Evolutionary conservation across 1,140 invertebrate species (phyloP).

Genomic region (Sminthurides bifidus): DNA sequence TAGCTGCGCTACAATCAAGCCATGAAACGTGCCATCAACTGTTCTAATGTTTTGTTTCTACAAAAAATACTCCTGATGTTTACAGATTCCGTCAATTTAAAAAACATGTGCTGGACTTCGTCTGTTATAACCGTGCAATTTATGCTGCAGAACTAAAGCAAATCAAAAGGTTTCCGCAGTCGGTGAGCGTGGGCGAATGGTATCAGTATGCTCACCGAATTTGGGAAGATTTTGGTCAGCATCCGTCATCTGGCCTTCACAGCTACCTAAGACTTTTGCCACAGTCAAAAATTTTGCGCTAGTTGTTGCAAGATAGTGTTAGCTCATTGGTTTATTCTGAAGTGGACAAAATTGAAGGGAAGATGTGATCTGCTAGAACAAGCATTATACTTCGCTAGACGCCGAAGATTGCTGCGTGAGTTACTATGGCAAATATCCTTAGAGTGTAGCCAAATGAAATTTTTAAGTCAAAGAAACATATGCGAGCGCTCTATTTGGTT

Average conservation of each 20-base stretch:
- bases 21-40: neutral
- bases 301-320: too few relatives aligned
- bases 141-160: slow-evolving; percentile 4
- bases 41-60: neutral
- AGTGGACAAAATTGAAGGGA: too few relatives aligned
- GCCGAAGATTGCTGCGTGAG: neutral
- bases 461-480: too few relatives aligned
- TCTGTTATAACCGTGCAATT: slow-evolving; percentile 12
- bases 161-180: slow-evolving; percentile 9
- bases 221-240: slow-evolving; percentile 21
- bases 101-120: slow-evolving; percentile 12
- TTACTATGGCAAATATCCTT: neutral
- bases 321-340: too few relatives aligned
- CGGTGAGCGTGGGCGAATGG: slow-evolving; percentile 21
- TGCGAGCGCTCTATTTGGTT: too few relatives aligned
- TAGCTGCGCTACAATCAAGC: too few relatives aligned
- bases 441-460: too few relatives aligned
- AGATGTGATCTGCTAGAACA: too few relatives aligned
- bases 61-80: neutral
- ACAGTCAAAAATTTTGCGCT: neutral
- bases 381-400: too few relatives aligned
- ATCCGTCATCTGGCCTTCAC: slow-evolving; percentile 11
- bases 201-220: neutral
- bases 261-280: slow-evolving; percentile 21
- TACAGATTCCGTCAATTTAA: slow-evolving; percentile 17